Conservation (phyloP, 2,113 vertebrate genomes). For the Ceuthmochares aereus region DNA sequence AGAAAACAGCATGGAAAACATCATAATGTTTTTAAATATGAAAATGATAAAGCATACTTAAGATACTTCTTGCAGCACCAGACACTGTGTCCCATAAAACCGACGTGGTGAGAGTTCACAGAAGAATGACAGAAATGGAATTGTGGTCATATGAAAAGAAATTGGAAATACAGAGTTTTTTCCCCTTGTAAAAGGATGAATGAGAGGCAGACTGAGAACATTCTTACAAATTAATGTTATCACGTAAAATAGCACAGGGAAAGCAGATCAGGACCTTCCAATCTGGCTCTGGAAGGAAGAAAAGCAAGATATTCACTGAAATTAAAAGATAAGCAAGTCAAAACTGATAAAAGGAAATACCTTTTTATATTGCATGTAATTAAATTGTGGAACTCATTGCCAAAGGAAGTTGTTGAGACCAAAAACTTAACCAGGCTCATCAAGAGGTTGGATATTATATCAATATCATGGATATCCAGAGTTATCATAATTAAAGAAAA, state of each 20-base stretch:
- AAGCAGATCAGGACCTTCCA: slow-evolving; percentile 24
- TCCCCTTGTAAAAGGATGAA: neutral
- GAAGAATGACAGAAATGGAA: slow-evolving; percentile 19
- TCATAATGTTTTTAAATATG: neutral
- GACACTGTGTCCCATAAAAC: neutral
- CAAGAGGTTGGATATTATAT: slow-evolving; percentile 60
- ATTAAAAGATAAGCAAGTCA: slow-evolving; percentile 60
- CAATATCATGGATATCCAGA: slow-evolving; percentile 55
- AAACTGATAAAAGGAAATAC: slow-evolving; percentile 69
- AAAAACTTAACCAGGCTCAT: slow-evolving; percentile 46
- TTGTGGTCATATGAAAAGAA: neutral
- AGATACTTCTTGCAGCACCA: neutral
- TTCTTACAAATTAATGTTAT: slow-evolving; percentile 1
- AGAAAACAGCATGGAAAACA: neutral
- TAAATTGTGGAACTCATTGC: slow-evolving; percentile 40
- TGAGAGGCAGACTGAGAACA: slow-evolving; percentile 7
- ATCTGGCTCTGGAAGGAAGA: slow-evolving; percentile 12
- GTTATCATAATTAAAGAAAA: slow-evolving; percentile 69
- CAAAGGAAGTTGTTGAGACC: slow-evolving; percentile 65
- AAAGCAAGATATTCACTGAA: slow-evolving; percentile 34
- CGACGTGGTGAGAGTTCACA: slow-evolving; percentile 24
- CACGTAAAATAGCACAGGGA: neutral
- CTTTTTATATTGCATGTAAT: slow-evolving; percentile 64
- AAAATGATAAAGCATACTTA: neutral
- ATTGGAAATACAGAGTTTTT: neutral